Percentiles rank a stretch among this genome's conserved stretches.
These are phyloP conservation scores for Erebia aethiops DNA, from an alignment of 2,888 invertebrate genomes.

Conservation along the genomic window DNA sequence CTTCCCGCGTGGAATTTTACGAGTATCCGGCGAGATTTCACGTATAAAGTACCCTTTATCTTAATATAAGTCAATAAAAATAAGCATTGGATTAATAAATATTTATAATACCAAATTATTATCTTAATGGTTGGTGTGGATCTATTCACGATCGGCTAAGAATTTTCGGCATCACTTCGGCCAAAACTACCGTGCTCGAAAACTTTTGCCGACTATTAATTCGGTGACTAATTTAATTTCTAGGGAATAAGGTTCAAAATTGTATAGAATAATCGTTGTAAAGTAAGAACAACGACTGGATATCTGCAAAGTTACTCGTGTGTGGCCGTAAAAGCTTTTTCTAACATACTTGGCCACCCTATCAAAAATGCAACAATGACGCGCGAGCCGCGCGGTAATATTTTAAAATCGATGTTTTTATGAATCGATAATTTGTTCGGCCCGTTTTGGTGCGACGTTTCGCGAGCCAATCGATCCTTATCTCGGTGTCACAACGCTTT, in stretches of 20 bases:
- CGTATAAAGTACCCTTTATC: constrained; percentile 4
- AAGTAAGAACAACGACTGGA: neutral
- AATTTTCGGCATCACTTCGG: constrained; percentile 31
- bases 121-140: constrained; percentile 35
- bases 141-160: constrained; percentile 37
- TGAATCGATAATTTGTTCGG: constrained; percentile 83
- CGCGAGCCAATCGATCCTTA: constrained; percentile 77
- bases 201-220: neutral
- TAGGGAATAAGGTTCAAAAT: constrained; percentile 7
- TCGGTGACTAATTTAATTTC: neutral
- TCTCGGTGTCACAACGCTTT: constrained; percentile 80
- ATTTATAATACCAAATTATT: constrained; percentile 30
- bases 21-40: constrained; percentile 1
- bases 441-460: constrained; percentile 79
- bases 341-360: constrained; percentile 59
- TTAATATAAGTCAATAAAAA: constrained; percentile 20
- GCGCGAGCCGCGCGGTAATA: constrained; percentile 72
- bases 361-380: constrained; percentile 68
- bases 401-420: constrained; percentile 82
- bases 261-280: no score
- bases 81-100: constrained; percentile 25
- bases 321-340: constrained; percentile 30
- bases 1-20: constrained; percentile 1
- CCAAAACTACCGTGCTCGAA: constrained; percentile 9
- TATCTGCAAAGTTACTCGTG: neutral